Evolutionary conservation across 2,888 invertebrate genomes (phyloP).

Genomic region (Sphaerophoria rueppellii): DNA sequence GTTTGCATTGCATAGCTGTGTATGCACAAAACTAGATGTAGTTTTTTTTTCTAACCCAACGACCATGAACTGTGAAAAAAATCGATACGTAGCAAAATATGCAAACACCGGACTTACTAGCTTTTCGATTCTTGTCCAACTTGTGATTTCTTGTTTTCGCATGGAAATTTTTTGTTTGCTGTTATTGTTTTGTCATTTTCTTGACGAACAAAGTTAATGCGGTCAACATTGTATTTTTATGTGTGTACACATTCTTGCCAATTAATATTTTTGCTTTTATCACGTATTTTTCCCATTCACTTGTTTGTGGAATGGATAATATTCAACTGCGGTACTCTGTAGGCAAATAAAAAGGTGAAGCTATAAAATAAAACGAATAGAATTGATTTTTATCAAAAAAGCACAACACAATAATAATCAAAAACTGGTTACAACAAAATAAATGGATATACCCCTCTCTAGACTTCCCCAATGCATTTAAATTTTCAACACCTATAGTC

Average conservation of each 20-base stretch:
- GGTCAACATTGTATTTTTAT: slow-evolving; percentile 4
- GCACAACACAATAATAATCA: no score
- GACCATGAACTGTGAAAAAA: slow-evolving; percentile 23
- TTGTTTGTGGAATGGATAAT: neutral
- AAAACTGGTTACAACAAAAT: neutral
- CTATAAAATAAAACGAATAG: neutral
- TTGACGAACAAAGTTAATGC: neutral
- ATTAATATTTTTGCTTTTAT: neutral
- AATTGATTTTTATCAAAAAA: slow-evolving; percentile 1
- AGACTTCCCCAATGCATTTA: neutral
- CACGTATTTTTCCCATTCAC: neutral
- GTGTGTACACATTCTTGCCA: neutral
- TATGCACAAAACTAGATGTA: neutral
- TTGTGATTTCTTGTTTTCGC: neutral
- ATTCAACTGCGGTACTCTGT: no score
- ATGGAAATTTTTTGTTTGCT: neutral
- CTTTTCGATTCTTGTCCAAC: neutral
- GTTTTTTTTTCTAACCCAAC: neutral
- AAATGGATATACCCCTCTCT: neutral
- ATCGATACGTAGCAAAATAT: slow-evolving; percentile 26
- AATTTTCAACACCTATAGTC: neutral
- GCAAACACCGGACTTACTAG: neutral
- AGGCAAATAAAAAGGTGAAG: neutral
- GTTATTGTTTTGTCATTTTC: neutral
- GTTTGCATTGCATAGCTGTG: neutral